Evolutionary conservation across 1,140 invertebrate genomes (phyloP), one percentile per base, ranked within the genome.

Genomic region (Anadara kagoshimensis): DNA sequence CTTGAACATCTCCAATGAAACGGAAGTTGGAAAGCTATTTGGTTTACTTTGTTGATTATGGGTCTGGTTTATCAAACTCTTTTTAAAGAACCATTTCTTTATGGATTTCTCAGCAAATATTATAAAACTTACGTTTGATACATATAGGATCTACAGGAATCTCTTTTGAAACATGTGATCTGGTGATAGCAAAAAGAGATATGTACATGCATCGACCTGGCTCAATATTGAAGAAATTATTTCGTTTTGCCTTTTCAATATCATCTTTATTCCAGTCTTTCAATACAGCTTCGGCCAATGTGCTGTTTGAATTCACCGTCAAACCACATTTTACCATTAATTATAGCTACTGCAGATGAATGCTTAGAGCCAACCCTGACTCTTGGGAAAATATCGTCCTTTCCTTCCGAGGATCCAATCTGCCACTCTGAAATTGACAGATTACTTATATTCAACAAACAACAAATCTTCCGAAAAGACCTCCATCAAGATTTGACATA

Each of bases 191-290:
- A 45, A 47, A 59, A 29, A 79, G 26, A 0, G 59, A 66, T 18
- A 72, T 45, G 57, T 71, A 59, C 0, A 76, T 29, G 58, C 77
- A 79, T 26, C 69, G 51, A 5, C 77, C 77, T 43, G 77, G 77
- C 61, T 79, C 77, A 61, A 79, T 45, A n/a, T n/a, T n/a, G 44
- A 79, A 79, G 14, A 62, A 22, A 22, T 53, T 56, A 11, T 69
- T 65, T 5, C 10, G 22, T 29, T 26, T 69, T 14, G 49, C 53
- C 12, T 75, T 24, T 0, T 24, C 3, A 10, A 53, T 7, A 22
- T 11, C 67, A 26, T 74, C 62, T 10, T 65, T 53, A 20, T 20
- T 62, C 47, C 62, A 67, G 29, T 67, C 72, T 16, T 26, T 62
- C 14, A 67, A 49, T 1, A 45, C 66, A 43, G 57, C 69, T 29